Base-by-base conservation (phyloP, 2,797 vertebrate species). In the Loris lydekkerianus region DNA sequence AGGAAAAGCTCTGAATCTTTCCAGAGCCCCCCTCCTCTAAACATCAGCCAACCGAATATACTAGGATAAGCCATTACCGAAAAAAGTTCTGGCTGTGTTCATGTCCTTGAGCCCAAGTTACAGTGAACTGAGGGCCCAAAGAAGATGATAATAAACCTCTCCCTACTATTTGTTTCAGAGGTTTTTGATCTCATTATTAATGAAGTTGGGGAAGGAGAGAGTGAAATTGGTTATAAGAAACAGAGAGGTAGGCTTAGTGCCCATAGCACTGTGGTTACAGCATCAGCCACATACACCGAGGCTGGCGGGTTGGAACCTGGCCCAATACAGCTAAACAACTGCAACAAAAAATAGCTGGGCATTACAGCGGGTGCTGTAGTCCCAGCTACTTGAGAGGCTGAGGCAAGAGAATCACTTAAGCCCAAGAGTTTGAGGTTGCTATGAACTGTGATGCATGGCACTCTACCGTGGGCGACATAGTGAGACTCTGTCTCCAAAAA, bases 121-220 rank as follows among this genome's bases (percentile, higher is more conserved):
- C 20, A 31, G 65, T 15, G n/a, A 86, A 70, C 13, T 5, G 6
- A 83, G 69, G 89, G 49, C 53, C 91, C 10, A 15, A 18, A 46
- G 83, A 77, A 53, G 56, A 7, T 11, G 10, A 37, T 27, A 34
- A 53, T 25, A 53, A 43, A 25, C 5, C 43, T 85, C 75, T 23
- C 18, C 3, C 43, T 2, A 46, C n/a, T 53, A 63, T 25, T 43
- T 75, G 43, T 80, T 60, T 84, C 60, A 61, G 43, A 92, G 56
- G 25, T 83, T 86, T 83, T 86, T 72, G 72, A 85, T 63, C 49
- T 88, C 76, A 69, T 80, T 43, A 23, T 65, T 56, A 86, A 72
- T 20, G 31, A 34, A 46, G 21, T 0, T 56, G 37, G 69, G 56
- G 77, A 65, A 7, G 13, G 43, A 75, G 46, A 96, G 6, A 27